phyloP scores from a whole-genome alignment of 1,140 invertebrate species.

The Asbolus verrucosus region DNA sequence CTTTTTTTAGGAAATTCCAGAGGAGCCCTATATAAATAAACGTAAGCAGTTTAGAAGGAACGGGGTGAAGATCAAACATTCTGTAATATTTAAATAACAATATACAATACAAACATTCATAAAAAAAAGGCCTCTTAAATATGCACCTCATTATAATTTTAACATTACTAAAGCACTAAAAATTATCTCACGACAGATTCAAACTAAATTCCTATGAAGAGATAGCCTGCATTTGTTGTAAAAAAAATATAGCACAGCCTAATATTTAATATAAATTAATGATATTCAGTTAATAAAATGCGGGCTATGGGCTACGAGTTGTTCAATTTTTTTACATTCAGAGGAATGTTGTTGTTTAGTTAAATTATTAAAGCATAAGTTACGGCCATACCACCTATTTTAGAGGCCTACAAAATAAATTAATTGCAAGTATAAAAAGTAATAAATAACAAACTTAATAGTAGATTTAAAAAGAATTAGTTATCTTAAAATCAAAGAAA shows the following conservation, averaged over 20 bases:
- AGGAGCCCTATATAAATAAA: constrained; percentile 37
- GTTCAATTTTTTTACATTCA: constrained; percentile 38
- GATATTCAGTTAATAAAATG: constrained; percentile 25
- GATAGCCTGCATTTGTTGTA: constrained; percentile 48
- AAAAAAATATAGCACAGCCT: constrained; percentile 48
- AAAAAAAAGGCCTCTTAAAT: constrained; percentile 44
- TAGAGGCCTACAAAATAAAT: constrained; percentile 46
- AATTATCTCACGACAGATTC: not conserved
- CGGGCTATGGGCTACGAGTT: constrained; percentile 28
- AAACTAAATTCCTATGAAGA: not conserved
- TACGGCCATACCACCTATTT: constrained; percentile 44
- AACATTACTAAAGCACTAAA: constrained; percentile 27
- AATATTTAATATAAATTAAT: constrained; percentile 46
- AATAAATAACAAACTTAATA: constrained; percentile 43
- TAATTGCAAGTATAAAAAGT: constrained; percentile 43
- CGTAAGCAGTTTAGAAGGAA: constrained; percentile 8
- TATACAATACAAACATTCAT: constrained; percentile 39
- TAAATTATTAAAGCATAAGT: constrained; percentile 49
- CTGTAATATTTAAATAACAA: constrained; percentile 40
- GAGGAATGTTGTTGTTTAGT: constrained; percentile 48
- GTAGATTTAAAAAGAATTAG: constrained; percentile 6
- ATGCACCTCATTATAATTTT: constrained; percentile 20
- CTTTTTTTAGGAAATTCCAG: constrained; percentile 30
- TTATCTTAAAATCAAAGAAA: not conserved
- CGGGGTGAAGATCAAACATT: too few species aligned